These are phyloP conservation scores for Varroa destructor DNA, from an alignment of 1,140 invertebrate genomes.

Conservation along the genomic window DNA sequence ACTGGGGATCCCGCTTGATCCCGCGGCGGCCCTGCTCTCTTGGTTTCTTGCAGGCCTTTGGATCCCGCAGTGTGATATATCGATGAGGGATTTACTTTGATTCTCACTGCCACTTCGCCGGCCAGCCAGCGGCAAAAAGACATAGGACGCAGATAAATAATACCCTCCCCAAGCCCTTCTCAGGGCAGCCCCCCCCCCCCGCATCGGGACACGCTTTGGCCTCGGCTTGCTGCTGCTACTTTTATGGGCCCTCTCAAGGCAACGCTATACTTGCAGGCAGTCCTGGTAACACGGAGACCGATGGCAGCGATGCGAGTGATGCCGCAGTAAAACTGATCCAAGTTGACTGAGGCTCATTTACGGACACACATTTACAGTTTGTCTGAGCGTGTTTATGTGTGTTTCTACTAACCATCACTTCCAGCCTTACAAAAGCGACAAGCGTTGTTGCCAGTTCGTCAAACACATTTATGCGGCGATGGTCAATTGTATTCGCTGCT, in stretches of 20 bases:
- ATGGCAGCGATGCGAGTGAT: not conserved
- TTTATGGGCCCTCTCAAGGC: not conserved
- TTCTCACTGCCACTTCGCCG: constrained; percentile 9
- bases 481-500: too few relatives aligned
- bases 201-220: not conserved
- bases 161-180: constrained; percentile 1
- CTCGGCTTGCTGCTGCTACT: not conserved
- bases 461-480: too few relatives aligned
- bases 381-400: too few relatives aligned
- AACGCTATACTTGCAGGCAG: not conserved
- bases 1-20: not conserved
- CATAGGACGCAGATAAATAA: constrained; percentile 26
- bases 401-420: too few relatives aligned
- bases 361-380: too few relatives aligned
- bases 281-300: not conserved
- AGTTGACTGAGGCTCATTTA: too few relatives aligned
- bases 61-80: constrained; percentile 28
- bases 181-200: not conserved
- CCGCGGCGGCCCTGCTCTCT: not conserved
- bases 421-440: too few relatives aligned
- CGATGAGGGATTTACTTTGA: constrained; percentile 27
- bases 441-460: too few relatives aligned
- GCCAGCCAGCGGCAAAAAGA: not conserved
- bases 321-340: not conserved
- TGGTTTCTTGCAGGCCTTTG: not conserved